phyloP scores from a whole-genome alignment of 2,888 invertebrate species.

The Sesamia inferens region DNA sequence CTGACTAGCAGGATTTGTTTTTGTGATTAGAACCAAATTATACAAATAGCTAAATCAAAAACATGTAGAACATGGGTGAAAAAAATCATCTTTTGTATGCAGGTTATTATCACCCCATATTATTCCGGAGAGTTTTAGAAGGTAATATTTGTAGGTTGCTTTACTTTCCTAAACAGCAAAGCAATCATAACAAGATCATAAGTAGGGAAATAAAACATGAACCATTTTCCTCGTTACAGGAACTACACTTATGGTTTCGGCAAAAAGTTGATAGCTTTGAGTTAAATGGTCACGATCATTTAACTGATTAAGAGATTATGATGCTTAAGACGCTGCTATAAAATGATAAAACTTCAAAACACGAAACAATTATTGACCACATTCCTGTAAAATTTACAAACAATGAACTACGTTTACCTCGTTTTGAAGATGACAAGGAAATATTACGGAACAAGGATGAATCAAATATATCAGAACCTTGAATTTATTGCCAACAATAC shows the following conservation, averaged over 20 bases:
- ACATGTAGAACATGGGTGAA: conserved; percentile 8
- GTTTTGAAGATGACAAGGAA: conserved; percentile 46
- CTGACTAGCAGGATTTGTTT: not conserved
- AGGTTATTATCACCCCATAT: no score
- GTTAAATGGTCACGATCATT: conserved; percentile 45
- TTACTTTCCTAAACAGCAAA: conserved; percentile 36
- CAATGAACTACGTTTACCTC: conserved; percentile 57
- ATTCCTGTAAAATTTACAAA: conserved; percentile 62
- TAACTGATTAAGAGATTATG: conserved; percentile 51
- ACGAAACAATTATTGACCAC: conserved; percentile 40
- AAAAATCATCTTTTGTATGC: conserved; percentile 31
- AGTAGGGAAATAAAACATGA: conserved; percentile 33
- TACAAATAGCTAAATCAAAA: conserved; percentile 6
- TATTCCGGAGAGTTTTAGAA: no score
- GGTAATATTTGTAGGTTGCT: conserved; percentile 28
- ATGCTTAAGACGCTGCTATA: conserved; percentile 40
- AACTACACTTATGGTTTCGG: conserved; percentile 30
- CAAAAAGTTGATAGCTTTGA: conserved; percentile 44
- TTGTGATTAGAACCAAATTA: not conserved
- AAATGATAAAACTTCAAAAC: conserved; percentile 48
- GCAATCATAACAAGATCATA: conserved; percentile 39
- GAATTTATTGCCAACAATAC: conserved; percentile 61
- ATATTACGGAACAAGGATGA: conserved; percentile 62
- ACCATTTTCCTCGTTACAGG: conserved; percentile 32
- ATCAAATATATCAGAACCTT: conserved; percentile 50